phyloP scores from a whole-genome alignment of 2,113 vertebrate genomes.

The Noturus placidus region DNA sequence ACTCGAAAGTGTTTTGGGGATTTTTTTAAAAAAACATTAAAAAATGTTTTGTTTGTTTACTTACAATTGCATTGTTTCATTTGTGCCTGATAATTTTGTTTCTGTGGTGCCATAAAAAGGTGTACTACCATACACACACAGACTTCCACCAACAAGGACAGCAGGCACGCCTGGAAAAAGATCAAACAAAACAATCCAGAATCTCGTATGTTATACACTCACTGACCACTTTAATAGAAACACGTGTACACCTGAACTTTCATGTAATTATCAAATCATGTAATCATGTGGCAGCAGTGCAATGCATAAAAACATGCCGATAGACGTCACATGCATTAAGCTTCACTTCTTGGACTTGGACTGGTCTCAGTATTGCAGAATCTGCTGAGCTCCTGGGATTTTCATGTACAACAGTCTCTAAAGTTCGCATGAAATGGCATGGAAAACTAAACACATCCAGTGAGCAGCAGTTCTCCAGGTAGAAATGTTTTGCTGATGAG shows the following conservation, averaged over 20 bases:
- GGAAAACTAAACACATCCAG: no score
- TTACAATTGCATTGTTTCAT: slow-evolving; percentile 58
- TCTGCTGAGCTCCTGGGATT: neutral
- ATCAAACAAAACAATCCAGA: neutral
- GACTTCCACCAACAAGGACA: slow-evolving; percentile 54
- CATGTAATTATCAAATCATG: neutral
- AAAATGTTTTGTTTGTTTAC: slow-evolving; percentile 26
- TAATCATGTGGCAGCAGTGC: neutral
- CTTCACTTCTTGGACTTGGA: neutral
- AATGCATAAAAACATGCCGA: neutral
- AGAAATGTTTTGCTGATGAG: no score
- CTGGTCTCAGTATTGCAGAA: neutral
- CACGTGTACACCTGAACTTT: neutral
- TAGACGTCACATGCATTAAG: neutral
- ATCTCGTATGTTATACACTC: neutral
- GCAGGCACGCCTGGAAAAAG: slow-evolving; percentile 60
- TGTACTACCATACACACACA: slow-evolving; percentile 45
- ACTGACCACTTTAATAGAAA: neutral
- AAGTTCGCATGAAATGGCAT: neutral
- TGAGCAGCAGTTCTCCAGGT: neutral
- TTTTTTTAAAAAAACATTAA: neutral
- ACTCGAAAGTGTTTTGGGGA: neutral
- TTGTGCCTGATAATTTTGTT: slow-evolving; percentile 37
- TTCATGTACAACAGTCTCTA: neutral
- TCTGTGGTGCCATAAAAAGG: slow-evolving; percentile 59